phyloP scores from a whole-genome alignment of 2,888 invertebrate genomes.

The Andrena fulva region DNA sequence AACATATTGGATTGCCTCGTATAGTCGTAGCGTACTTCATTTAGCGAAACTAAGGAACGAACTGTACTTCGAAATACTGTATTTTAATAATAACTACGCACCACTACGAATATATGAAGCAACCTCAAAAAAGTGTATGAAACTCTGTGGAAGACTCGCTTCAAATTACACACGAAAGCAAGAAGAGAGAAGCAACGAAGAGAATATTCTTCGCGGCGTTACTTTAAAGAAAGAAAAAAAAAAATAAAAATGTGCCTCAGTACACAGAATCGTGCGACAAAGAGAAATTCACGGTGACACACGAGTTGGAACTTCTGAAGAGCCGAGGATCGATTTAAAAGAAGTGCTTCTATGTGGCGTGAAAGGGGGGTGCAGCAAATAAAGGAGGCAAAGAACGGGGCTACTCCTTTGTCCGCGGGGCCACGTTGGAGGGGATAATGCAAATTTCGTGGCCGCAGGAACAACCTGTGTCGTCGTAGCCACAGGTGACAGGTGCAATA shows the following conservation, averaged over 20 bases:
- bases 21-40: not conserved
- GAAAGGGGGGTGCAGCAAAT: not conserved
- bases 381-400: conserved; percentile 3
- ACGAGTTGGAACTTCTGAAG: not conserved
- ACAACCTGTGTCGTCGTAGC: conserved; percentile 74
- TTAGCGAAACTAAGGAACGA: not conserved
- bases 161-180: not conserved
- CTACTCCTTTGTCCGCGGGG: conserved; percentile 32
- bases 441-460: conserved; percentile 76
- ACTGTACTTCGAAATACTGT: not conserved
- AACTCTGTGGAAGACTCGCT: not conserved
- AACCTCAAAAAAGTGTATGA: not conserved
- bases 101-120: not conserved
- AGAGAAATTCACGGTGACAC: conserved; percentile 7
- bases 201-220: not conserved
- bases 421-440: conserved; percentile 68
- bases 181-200: not conserved
- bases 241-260: conserved; percentile 4
- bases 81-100: not conserved
- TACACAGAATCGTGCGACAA: not conserved
- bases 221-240: not conserved
- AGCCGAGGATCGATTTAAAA: conserved; percentile 4
- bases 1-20: not conserved
- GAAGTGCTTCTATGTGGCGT: not conserved
- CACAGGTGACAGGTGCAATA: conserved; percentile 78